phyloP scores from a whole-genome alignment of 2,797 vertebrate genomes.

The Lophotriccus pileatus region DNA sequence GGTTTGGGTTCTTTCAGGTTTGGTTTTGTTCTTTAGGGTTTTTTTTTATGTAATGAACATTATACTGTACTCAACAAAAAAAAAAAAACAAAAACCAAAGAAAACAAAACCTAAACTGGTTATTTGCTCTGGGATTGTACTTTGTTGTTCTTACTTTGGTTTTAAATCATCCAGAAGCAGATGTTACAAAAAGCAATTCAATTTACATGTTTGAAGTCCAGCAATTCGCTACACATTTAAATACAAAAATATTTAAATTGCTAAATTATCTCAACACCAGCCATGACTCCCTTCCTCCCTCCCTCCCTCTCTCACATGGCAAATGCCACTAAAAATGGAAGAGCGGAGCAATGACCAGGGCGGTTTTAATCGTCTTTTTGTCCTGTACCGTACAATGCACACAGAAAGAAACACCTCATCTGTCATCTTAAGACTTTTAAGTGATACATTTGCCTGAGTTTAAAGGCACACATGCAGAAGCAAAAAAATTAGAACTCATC shows the following conservation, averaged over 20 bases:
- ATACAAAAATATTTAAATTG: neutral
- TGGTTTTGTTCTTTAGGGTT: too few relatives aligned
- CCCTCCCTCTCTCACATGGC: neutral
- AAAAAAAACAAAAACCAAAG: neutral
- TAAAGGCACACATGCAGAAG: neutral
- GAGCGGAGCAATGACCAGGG: neutral
- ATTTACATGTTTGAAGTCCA: neutral
- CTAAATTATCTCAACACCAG: neutral
- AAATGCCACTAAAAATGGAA: neutral
- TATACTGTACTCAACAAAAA: neutral
- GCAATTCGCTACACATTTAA: neutral
- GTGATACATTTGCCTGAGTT: accelerated
- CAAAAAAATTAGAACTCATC: neutral
- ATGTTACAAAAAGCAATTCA: neutral
- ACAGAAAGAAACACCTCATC: neutral
- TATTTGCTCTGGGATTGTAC: neutral
- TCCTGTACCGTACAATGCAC: neutral
- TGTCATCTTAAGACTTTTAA: neutral
- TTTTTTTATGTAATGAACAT: neutral
- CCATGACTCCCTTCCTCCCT: neutral
- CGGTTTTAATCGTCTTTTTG: neutral
- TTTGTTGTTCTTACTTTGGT: neutral
- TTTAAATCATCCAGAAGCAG: neutral
- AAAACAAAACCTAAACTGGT: neutral
- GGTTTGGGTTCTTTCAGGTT: neutral